phyloP scores from a whole-genome alignment of 2,113 vertebrate genomes.

The Pteruthius melanotis region DNA sequence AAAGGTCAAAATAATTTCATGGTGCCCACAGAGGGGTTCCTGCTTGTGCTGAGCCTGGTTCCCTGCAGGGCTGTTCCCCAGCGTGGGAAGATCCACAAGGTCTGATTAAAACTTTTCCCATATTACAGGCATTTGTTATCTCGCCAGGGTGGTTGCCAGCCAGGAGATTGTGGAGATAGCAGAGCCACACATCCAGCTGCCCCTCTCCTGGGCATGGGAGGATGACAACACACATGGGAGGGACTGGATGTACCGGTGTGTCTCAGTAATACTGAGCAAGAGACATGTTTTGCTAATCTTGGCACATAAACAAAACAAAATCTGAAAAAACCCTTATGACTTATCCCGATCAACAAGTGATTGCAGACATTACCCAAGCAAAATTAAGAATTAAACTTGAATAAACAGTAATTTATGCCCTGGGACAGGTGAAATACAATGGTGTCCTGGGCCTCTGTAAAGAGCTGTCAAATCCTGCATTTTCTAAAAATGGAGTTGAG shows the following conservation, averaged over 20 bases:
- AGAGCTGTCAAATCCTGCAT: background rate
- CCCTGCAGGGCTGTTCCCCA: background rate
- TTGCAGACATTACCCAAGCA: background rate
- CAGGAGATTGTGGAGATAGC: background rate
- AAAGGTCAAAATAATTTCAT: background rate
- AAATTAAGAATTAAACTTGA: background rate
- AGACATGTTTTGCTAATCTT: background rate
- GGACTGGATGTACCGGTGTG: background rate
- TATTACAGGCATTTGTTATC: background rate
- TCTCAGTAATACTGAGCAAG: background rate
- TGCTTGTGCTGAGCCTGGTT: accelerated
- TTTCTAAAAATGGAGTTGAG: background rate
- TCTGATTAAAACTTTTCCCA: background rate
- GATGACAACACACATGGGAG: background rate
- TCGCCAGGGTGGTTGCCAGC: background rate
- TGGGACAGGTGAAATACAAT: background rate
- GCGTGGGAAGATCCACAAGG: background rate
- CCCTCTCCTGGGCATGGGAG: background rate
- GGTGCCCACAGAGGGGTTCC: background rate
- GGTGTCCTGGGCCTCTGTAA: background rate
- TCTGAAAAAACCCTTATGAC: background rate
- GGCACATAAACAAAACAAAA: background rate
- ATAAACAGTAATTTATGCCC: background rate
- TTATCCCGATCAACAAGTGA: background rate
- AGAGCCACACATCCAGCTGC: background rate